phyloP scores from a whole-genome alignment of 2,797 vertebrate genomes.

The Luscinia megarhynchos region DNA sequence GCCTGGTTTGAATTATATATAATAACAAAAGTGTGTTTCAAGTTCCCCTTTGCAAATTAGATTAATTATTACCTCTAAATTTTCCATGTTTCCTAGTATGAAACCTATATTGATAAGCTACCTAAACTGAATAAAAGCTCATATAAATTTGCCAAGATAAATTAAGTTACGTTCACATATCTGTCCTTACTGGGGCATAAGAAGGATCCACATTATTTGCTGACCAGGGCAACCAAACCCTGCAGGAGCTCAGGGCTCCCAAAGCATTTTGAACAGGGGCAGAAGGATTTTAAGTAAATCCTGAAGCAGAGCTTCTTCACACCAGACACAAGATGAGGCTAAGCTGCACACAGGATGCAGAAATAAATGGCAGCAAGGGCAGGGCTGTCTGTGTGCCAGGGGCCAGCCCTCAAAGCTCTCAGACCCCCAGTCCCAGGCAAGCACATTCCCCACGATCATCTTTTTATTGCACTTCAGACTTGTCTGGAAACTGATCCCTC shows the following conservation, averaged over 20 bases:
- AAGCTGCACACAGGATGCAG: background rate
- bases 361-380: background rate
- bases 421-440: background rate
- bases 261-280: background rate
- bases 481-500: background rate
- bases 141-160: background rate
- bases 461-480: background rate
- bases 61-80: background rate
- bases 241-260: background rate
- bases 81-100: background rate
- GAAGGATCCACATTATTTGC: background rate
- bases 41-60: background rate
- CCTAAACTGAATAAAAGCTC: background rate
- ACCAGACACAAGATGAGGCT: background rate
- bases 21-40: background rate
- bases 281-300: background rate
- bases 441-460: fast-evolving
- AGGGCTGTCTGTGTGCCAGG: fast-evolving
- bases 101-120: background rate
- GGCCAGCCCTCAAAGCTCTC: background rate
- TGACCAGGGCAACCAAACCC: background rate
- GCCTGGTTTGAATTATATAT: background rate
- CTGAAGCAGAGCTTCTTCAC: background rate
- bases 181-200: background rate
- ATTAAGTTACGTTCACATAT: background rate